Evolutionary conservation across 1,140 invertebrate genomes (phyloP), one percentile per base, ranked within the genome.

Genomic region (Stenopsyche tienmushanensis): DNA sequence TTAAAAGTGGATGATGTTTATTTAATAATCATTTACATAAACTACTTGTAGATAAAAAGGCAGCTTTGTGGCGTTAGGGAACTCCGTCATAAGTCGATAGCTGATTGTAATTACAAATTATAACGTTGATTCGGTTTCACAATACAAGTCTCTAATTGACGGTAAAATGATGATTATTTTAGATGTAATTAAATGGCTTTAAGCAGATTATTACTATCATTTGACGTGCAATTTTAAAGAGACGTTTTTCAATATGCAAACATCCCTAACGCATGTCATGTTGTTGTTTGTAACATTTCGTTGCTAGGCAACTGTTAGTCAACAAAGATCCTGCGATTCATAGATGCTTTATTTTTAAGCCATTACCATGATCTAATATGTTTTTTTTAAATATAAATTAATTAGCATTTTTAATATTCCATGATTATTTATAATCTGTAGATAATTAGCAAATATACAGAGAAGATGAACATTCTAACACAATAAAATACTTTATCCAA

Each of bases 291-390:
- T 49, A 21, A 49, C 17, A 20, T 2, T 13, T 20, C 2, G 45
- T 49, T 49, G 17, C 45, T 20, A 18, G 24, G 45, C 45, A 49
- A 49, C 42, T n/a, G 5, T n/a, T n/a, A n/a, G n/a, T n/a, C n/a
- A n/a, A n/a, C n/a, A n/a, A n/a, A n/a, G n/a, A n/a, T n/a, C n/a
- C n/a, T n/a, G n/a, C n/a, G n/a, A n/a, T n/a, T n/a, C n/a, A n/a
- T n/a, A n/a, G n/a, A n/a, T n/a, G n/a, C n/a, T n/a, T n/a, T n/a
- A n/a, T n/a, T n/a, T n/a, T n/a, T n/a, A n/a, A n/a, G n/a, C n/a
- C n/a, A n/a, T 13, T 13, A n/a, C 29, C 29, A n/a, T 39, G 7
- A 5, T 5, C 7, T 39, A 39, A 39, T 8, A 8, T 13, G 29
- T 8, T 5, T 8, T 39, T 39, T 13, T 13, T 8, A 39, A 5